Evolutionary conservation across 2,888 invertebrate genomes (phyloP).

Genomic region (Portevinia maculata): DNA sequence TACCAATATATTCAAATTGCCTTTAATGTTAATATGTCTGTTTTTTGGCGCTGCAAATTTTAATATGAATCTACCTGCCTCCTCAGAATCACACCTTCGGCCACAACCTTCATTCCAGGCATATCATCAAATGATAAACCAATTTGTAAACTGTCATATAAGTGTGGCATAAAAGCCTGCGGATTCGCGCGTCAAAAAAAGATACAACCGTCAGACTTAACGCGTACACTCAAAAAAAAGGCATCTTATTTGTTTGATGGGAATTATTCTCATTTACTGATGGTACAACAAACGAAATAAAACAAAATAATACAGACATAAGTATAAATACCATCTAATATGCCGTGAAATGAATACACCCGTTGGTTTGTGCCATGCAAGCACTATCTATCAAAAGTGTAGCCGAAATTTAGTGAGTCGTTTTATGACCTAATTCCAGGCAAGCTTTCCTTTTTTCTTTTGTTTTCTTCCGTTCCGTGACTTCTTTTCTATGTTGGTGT

Average conservation of each 20-base stretch:
- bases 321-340: slow-evolving; percentile 21
- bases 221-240: slow-evolving; percentile 1
- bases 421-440: slow-evolving; percentile 66
- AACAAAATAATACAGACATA: not conserved
- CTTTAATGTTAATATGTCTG: too few relatives aligned
- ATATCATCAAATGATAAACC: not conserved
- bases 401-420: slow-evolving; percentile 57
- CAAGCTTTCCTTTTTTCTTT: slow-evolving; percentile 19
- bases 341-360: slow-evolving; percentile 62
- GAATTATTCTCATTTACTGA: slow-evolving; percentile 19
- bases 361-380: slow-evolving; percentile 50
- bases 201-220: not conserved
- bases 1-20: too few relatives aligned
- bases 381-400: slow-evolving; percentile 51
- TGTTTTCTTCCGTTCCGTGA: not conserved
- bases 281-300: not conserved
- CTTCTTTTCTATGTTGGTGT: not conserved
- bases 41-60: too few relatives aligned
- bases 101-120: too few relatives aligned
- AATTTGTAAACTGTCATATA: not conserved
- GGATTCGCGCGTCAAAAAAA: slow-evolving; percentile 33
- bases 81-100: too few relatives aligned
- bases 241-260: slow-evolving; percentile 34
- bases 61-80: too few relatives aligned
- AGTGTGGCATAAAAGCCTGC: slow-evolving; percentile 8